phyloP scores from a whole-genome alignment of 64 coral and sea anemone genomes.

The Platygyra sinensis region DNA sequence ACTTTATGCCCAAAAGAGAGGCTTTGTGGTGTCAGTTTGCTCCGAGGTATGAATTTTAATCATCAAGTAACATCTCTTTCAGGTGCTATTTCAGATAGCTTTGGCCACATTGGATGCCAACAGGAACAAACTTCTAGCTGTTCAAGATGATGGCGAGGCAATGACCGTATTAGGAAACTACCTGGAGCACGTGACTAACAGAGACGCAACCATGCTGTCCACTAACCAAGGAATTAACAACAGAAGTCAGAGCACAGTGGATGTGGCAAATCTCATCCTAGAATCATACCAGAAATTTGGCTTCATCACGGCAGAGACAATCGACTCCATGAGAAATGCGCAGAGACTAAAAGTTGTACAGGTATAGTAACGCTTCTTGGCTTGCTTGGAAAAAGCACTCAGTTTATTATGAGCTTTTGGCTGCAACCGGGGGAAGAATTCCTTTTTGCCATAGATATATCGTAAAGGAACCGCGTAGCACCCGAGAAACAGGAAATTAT shows the following conservation, averaged over 20 bases:
- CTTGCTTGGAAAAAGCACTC: no score
- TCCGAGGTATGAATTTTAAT: background rate
- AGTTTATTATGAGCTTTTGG: no score
- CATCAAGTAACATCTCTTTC: background rate
- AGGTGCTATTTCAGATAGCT: slow-evolving; percentile 95
- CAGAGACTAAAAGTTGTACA: slow-evolving; percentile 94
- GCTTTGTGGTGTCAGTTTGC: background rate
- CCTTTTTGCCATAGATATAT: no score
- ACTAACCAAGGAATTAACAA: slow-evolving; percentile 54
- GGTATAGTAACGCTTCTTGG: slow-evolving; percentile 18
- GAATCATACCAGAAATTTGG: slow-evolving; percentile 98
- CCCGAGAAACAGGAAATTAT: no score
- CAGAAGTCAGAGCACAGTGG: slow-evolving; percentile 70
- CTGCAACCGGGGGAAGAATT: no score
- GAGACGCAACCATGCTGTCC: slow-evolving; percentile 57
- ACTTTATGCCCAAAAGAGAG: no score
- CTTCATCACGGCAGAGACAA: slow-evolving; percentile 87
- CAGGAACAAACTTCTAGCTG: slow-evolving; percentile 77
- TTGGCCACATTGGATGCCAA: slow-evolving; percentile 85
- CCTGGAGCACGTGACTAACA: slow-evolving; percentile 90
- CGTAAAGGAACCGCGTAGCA: no score
- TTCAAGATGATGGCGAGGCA: slow-evolving; percentile 94
- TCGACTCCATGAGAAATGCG: slow-evolving; percentile 91
- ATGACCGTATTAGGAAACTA: slow-evolving; percentile 97
- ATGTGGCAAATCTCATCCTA: slow-evolving; percentile 83